phyloP scores from a whole-genome alignment of 2,113 vertebrate species.

The Pipra filicauda region DNA sequence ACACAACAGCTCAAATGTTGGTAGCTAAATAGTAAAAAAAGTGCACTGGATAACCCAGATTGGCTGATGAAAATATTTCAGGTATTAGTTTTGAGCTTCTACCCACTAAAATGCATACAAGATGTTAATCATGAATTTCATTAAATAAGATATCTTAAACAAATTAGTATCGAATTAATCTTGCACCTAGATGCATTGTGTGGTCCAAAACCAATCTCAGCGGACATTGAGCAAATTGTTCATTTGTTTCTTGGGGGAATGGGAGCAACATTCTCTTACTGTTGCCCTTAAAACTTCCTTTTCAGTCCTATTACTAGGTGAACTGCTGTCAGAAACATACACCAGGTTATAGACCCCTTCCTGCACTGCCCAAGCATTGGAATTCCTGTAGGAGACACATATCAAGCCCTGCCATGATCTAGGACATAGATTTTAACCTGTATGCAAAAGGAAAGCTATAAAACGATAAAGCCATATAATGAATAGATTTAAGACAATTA shows the following conservation, averaged over 20 bases:
- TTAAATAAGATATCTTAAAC: not conserved
- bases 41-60: not conserved
- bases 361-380: not conserved
- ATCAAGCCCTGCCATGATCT: not conserved
- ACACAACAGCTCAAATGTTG: not conserved
- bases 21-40: not conserved
- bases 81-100: not conserved
- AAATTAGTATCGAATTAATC: not conserved
- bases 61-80: not conserved
- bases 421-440: not conserved
- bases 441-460: conserved; percentile 20
- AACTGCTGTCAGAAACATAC: not conserved
- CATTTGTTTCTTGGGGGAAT: not conserved
- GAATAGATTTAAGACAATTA: not conserved
- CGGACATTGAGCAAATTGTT: not conserved
- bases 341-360: not conserved
- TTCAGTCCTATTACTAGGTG: not conserved
- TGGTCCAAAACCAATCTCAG: not conserved
- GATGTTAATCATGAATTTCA: not conserved
- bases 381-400: not conserved
- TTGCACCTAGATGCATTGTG: not conserved
- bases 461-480: conserved; percentile 26
- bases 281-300: not conserved
- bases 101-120: not conserved
- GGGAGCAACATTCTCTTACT: not conserved